Percentiles rank a stretch among this genome's conserved stretches.
phyloP scores from a whole-genome alignment of 2,113 vertebrate species.

The Siniperca chuatsi region DNA sequence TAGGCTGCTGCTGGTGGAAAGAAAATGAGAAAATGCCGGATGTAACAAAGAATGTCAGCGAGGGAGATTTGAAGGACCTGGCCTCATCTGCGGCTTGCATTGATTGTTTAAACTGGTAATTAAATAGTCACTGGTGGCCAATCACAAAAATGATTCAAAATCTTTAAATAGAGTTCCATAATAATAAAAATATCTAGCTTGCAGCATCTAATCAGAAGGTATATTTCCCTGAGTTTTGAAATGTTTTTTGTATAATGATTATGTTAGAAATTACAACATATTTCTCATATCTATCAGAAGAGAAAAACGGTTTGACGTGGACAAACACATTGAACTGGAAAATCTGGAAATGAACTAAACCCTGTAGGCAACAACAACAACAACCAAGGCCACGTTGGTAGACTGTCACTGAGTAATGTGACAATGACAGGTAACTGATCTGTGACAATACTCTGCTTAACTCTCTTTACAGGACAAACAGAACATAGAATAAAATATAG shows the following conservation, averaged over 20 bases:
- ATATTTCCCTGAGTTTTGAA: not conserved
- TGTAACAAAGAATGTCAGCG: not conserved
- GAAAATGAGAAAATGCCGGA: not conserved
- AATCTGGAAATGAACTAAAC: not conserved
- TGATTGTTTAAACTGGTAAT: constrained; percentile 3
- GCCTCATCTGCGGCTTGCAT: not conserved
- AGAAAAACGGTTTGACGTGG: not conserved
- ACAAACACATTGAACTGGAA: too few species aligned
- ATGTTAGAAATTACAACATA: not conserved
- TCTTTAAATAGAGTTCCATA: not conserved
- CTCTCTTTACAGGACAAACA: not conserved
- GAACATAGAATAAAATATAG: not conserved
- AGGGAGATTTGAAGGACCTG: constrained; percentile 27
- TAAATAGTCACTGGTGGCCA: not conserved
- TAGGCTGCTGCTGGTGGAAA: constrained; percentile 20
- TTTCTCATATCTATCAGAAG: not conserved
- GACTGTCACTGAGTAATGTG: not conserved
- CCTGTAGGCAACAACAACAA: not conserved
- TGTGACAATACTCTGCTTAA: not conserved
- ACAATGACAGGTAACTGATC: not conserved
- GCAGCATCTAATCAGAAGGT: not conserved
- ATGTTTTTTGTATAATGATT: not conserved
- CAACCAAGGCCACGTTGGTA: too few species aligned
- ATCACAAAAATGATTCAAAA: not conserved
- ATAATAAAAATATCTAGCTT: not conserved